A percentile compares a stretch with the other conserved stretches of the same genome.
phyloP scores from a whole-genome alignment of 2,888 invertebrate genomes.

The Gymnoscelis rufifasciata region DNA sequence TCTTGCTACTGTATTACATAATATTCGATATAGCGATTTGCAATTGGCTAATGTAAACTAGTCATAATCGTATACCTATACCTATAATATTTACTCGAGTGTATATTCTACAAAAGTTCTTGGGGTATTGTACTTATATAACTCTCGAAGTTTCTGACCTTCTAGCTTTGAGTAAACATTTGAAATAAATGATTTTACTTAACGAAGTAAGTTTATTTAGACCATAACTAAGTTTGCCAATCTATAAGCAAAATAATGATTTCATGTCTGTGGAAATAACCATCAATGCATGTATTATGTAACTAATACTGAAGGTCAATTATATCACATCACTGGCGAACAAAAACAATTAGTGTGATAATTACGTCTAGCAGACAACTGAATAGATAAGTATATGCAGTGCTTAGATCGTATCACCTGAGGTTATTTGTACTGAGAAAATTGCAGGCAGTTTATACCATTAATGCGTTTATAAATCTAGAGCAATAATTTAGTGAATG shows the following conservation, averaged over 20 bases:
- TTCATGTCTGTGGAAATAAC: background rate
- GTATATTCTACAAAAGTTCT: no score
- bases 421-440: background rate
- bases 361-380: background rate
- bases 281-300: slow-evolving; percentile 6
- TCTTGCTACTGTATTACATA: no score
- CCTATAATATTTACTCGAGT: no score
- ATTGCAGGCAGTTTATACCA: background rate
- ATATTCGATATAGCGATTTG: no score
- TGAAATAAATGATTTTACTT: no score
- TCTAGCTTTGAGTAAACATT: no score
- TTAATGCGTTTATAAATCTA: slow-evolving; percentile 4
- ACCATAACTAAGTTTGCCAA: background rate
- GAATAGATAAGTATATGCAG: slow-evolving; percentile 9
- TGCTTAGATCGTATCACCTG: slow-evolving; percentile 6
- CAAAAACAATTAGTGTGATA: background rate
- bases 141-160: no score
- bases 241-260: background rate
- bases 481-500: slow-evolving; percentile 5
- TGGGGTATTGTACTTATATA: no score
- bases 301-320: slow-evolving; percentile 8
- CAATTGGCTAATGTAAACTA: no score
- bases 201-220: no score
- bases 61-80: no score
- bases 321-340: slow-evolving; percentile 1